Evolutionary conservation across 2,888 invertebrate genomes (phyloP).

Genomic region (Limnephilus lunatus): DNA sequence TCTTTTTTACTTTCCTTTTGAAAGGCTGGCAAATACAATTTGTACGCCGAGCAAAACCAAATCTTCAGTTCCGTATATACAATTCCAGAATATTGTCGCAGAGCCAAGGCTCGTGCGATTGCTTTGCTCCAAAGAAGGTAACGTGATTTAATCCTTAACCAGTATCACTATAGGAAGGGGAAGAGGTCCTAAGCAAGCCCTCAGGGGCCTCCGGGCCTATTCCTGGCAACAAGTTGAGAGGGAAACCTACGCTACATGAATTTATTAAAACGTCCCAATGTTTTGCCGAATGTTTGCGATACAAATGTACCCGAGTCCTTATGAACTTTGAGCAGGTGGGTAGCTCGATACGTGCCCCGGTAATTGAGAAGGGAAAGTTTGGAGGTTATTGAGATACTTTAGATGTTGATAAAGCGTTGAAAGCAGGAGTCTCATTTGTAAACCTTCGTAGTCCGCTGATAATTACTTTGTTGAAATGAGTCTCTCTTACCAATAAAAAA

Average conservation of each 20-base stretch:
- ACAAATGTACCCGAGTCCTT: conserved; percentile 36
- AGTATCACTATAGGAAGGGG: conserved; percentile 58
- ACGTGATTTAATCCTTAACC: conserved; percentile 64
- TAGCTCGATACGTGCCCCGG: conserved; percentile 14
- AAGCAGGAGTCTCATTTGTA: not conserved
- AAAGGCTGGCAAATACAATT: not conserved
- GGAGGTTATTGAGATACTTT: conserved; percentile 35
- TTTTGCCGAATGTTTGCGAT: conserved; percentile 49
- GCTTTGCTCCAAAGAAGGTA: conserved; percentile 57
- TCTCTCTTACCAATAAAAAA: not conserved
- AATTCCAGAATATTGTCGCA: conserved; percentile 40
- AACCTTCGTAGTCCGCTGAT: not conserved
- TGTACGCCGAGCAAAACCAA: conserved; percentile 10
- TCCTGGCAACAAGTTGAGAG: conserved; percentile 61
- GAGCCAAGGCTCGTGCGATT: conserved; percentile 47
- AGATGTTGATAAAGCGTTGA: conserved; percentile 8
- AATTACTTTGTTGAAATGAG: not conserved
- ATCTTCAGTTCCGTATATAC: conserved; percentile 25
- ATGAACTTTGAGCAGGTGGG: conserved; percentile 30
- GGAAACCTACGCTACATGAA: conserved; percentile 48
- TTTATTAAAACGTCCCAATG: conserved; percentile 50
- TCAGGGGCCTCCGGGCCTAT: conserved; percentile 49
- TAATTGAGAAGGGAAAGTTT: conserved; percentile 8
- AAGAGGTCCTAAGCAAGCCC: conserved; percentile 34
- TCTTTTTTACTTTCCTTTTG: not conserved